Percentiles rank a stretch among this genome's conserved stretches.
phyloP scores from a whole-genome alignment of 2,797 vertebrate species.

The Esox lucius region DNA sequence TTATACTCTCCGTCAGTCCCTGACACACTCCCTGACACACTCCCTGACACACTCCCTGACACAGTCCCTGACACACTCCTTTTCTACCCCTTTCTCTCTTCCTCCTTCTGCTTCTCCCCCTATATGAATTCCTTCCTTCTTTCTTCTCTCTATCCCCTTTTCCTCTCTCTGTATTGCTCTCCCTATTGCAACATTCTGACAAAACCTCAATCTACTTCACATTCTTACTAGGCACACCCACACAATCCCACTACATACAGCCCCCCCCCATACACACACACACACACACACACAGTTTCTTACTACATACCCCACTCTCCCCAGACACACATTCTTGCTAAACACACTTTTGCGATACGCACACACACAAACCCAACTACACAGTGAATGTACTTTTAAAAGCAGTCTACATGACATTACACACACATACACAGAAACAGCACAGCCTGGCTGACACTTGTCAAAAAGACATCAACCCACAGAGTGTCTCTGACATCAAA shows the following conservation, averaged over 20 bases:
- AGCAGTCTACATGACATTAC: too few species aligned
- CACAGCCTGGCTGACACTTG: constrained; percentile 17
- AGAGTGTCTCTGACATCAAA: too few species aligned
- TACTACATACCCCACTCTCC: neutral
- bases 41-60: too few species aligned
- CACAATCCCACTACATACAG: neutral
- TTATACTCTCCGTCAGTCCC: too few species aligned
- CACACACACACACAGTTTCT: constrained; percentile 4
- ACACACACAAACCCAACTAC: too few species aligned
- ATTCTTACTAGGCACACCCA: neutral
- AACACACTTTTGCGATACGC: too few species aligned
- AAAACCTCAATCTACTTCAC: neutral
- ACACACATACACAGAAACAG: neutral
- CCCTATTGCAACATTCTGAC: neutral
- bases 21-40: too few species aligned
- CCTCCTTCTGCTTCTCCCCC: neutral
- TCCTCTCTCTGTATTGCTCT: neutral
- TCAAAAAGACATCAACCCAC: neutral
- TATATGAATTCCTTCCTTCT: neutral
- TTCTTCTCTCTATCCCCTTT: neutral
- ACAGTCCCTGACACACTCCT: neutral
- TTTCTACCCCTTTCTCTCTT: constrained; percentile 6
- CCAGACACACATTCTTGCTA: too few species aligned
- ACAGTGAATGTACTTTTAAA: too few species aligned
- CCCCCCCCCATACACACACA: neutral